Evolutionary conservation across 2,888 invertebrate genomes (phyloP).

Genomic region (Germaria angustata): DNA sequence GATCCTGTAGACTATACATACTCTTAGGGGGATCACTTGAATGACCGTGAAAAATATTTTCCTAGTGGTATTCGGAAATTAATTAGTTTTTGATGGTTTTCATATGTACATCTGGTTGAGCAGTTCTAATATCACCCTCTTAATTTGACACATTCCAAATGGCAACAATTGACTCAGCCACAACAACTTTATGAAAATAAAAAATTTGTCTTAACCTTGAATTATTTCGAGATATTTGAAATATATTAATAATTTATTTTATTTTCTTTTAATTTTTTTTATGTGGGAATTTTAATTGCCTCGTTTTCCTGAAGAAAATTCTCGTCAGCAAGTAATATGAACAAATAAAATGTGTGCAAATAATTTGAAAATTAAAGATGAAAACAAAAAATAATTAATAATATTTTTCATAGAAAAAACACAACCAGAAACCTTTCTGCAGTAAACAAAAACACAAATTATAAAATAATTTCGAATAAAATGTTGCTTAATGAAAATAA

Average conservation of each 20-base stretch:
- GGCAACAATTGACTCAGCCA: background rate
- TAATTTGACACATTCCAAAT: slow-evolving; percentile 1
- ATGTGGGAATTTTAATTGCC: slow-evolving; percentile 49
- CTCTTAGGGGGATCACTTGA: no score
- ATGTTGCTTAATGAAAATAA: background rate
- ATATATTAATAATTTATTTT: background rate
- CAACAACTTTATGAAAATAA: background rate
- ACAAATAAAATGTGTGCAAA: slow-evolving; percentile 4
- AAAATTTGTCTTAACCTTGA: slow-evolving; percentile 14
- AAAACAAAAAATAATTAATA: slow-evolving; percentile 1
- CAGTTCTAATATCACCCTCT: no score
- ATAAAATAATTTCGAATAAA: background rate
- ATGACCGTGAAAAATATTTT: no score
- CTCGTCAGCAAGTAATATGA: background rate
- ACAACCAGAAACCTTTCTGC: background rate
- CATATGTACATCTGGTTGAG: no score
- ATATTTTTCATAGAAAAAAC: background rate
- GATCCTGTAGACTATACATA: no score
- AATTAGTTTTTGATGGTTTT: no score
- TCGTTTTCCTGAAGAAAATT: slow-evolving; percentile 28
- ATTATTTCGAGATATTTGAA: slow-evolving; percentile 37
- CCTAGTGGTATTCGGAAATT: no score
- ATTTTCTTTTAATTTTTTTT: slow-evolving; percentile 3
- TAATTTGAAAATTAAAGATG: slow-evolving; percentile 5
- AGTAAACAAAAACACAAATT: background rate